A percentile compares a stretch with the other conserved stretches of the same genome.
Evolutionary conservation across 30 jellyfish, hydroid and myxozoan genomes (phyloP).

Genomic region (Turritopsis rubra): DNA sequence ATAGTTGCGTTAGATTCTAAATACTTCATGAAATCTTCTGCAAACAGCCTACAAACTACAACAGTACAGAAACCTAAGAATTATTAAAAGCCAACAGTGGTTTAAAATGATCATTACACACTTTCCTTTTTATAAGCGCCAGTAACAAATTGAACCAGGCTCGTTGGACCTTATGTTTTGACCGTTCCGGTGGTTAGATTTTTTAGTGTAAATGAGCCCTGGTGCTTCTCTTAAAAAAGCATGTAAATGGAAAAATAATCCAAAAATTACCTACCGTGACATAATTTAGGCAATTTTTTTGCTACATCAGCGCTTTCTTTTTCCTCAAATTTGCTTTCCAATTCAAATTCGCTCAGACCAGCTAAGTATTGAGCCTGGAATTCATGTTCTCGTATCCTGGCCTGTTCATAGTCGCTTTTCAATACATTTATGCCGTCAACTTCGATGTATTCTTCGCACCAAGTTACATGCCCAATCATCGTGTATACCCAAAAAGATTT

Average conservation of each 20-base stretch:
- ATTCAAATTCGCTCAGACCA: constrained; percentile 26
- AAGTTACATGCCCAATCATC: constrained; percentile 3
- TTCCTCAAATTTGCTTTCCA: constrained; percentile 41
- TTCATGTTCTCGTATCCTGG: not conserved
- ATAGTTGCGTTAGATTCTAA: not conserved
- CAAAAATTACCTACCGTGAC: constrained; percentile 35
- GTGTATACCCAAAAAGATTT: constrained; percentile 21
- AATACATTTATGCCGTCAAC: constrained; percentile 37
- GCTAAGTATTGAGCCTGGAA: not conserved
- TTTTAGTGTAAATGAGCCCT: no score
- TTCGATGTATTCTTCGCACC: constrained; percentile 17
- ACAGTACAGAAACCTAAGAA: not conserved
- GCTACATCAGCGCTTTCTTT: constrained; percentile 30
- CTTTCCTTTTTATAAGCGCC: not conserved
- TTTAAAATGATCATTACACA: not conserved
- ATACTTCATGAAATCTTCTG: constrained; percentile 41
- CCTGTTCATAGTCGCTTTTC: constrained; percentile 21
- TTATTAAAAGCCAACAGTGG: not conserved
- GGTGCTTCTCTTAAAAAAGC: no score
- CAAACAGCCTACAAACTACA: constrained; percentile 60
- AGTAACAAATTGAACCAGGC: no score
- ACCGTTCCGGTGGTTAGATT: no score
- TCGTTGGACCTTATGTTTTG: no score
- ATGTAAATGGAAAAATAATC: not conserved
- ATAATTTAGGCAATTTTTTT: constrained; percentile 16